phyloP scores from a whole-genome alignment of 1,140 invertebrate genomes.

The Apis dorsata region DNA sequence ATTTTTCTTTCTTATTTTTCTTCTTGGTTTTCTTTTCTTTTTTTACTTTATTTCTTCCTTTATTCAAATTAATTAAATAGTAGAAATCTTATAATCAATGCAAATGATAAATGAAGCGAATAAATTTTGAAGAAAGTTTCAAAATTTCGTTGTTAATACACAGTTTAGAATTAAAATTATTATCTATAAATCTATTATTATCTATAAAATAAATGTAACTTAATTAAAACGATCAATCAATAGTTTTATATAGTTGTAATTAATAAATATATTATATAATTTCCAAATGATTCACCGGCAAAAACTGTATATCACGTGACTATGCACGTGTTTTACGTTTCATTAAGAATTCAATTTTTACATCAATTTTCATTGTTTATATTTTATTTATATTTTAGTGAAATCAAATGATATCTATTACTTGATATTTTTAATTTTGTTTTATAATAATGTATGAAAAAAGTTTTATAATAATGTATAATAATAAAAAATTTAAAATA shows the following conservation, averaged over 20 bases:
- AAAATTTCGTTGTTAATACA: no score
- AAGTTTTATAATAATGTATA: background rate
- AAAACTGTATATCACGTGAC: constrained; percentile 23
- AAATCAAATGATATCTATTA: background rate
- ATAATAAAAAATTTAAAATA: no score
- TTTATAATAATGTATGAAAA: background rate
- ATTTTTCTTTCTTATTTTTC: no score
- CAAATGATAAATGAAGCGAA: no score
- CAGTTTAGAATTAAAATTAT: no score
- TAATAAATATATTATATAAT: background rate
- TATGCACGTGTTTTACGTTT: constrained; percentile 14
- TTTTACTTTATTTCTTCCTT: background rate
- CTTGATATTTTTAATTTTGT: background rate
- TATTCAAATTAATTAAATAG: no score
- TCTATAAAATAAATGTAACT: background rate
- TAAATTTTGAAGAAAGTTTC: background rate
- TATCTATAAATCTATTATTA: no score
- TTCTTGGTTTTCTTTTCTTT: background rate
- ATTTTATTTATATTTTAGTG: background rate
- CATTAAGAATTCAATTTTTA: constrained; percentile 13
- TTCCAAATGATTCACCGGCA: background rate
- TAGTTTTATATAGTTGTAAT: background rate
- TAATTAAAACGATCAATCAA: background rate
- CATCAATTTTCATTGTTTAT: no score
- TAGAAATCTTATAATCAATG: no score